These are phyloP conservation scores for Cryptosula pallasiana DNA, from an alignment of 2,888 invertebrate genomes.

Conservation along the genomic window DNA sequence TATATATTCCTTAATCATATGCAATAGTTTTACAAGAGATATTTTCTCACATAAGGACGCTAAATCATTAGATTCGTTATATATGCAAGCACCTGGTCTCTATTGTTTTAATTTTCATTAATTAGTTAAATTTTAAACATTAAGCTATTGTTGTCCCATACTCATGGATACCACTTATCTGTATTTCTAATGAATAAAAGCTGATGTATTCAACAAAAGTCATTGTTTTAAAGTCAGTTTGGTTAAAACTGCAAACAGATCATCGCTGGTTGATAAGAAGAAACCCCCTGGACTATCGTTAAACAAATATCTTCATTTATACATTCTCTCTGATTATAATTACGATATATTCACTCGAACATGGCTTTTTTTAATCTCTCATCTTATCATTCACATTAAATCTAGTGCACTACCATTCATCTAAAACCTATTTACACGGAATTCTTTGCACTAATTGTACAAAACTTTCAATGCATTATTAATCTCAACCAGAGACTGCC, in stretches of 20 bases:
- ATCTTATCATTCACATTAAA: background rate
- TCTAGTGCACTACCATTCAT: background rate
- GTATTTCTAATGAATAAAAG: conserved; percentile 20
- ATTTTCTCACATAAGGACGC: too few relatives aligned
- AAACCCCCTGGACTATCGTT: background rate
- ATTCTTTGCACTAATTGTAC: conserved; percentile 23
- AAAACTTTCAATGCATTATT: background rate
- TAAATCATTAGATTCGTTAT: too few relatives aligned
- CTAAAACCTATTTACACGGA: background rate
- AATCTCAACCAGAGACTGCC: too few relatives aligned
- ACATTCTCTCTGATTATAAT: background rate
- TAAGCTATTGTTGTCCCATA: conserved; percentile 7
- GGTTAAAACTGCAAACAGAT: conserved; percentile 4
- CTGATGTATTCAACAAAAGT: conserved; percentile 12
- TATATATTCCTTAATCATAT: too few relatives aligned
- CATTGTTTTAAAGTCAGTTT: conserved; percentile 8
- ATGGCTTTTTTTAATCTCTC: background rate
- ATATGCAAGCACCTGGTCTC: background rate
- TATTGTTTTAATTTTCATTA: background rate
- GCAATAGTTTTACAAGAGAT: too few relatives aligned
- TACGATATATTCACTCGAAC: background rate
- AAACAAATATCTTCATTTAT: background rate
- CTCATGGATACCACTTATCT: background rate
- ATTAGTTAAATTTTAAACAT: conserved; percentile 1
- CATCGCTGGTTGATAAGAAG: background rate